A percentile compares a stretch with the other conserved stretches of the same genome.
These are phyloP conservation scores for Heterodera schachtii DNA, from an alignment of 1,140 invertebrate genomes.

Conservation along the genomic window DNA sequence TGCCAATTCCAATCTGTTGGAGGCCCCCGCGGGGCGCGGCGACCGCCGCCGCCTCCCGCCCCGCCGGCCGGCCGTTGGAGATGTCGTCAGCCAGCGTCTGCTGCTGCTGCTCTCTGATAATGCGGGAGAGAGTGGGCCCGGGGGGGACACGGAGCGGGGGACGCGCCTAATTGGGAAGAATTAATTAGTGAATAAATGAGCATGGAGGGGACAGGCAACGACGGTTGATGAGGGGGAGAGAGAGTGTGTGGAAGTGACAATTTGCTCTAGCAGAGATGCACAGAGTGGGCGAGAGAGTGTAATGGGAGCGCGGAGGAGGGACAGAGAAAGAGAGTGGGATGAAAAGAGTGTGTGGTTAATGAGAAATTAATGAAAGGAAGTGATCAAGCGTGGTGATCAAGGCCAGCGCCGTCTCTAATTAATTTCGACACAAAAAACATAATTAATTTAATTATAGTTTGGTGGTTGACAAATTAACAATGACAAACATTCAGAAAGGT, in stretches of 20 bases:
- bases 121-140: too few species aligned
- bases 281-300: neutral
- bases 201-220: neutral
- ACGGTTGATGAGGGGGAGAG: neutral
- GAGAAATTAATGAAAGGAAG: neutral
- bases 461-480: too few species aligned
- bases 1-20: conserved; percentile 37
- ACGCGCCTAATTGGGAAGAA: conserved; percentile 12
- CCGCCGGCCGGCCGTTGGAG: neutral
- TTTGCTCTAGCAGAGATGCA: neutral
- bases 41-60: neutral
- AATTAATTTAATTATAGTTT: too few species aligned
- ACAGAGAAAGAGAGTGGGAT: neutral
- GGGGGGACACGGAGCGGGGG: neutral
- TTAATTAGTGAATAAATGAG: conserved; percentile 6
- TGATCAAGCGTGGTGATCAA: neutral
- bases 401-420: neutral
- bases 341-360: neutral
- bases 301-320: neutral
- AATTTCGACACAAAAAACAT: neutral
- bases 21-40: conserved; percentile 4
- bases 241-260: neutral
- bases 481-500: too few species aligned
- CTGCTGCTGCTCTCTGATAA: neutral
- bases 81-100: conserved; percentile 14